Evolutionary conservation across 2,888 invertebrate genomes (phyloP), one percentile per base, ranked within the genome.

Genomic region (Heliothis peltigera): DNA sequence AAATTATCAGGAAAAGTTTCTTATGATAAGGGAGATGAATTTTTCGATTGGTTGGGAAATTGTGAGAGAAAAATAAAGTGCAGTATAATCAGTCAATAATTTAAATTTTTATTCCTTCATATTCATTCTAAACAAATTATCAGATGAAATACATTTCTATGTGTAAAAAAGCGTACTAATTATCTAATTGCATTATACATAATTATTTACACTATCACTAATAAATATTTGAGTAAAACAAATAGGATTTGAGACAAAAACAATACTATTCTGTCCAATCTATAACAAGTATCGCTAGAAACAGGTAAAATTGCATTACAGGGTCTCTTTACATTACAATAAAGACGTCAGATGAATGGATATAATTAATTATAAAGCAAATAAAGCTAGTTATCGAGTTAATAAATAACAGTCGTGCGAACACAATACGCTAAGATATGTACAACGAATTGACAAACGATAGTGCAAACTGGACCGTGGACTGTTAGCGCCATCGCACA

Each of bases 91-190:
- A 86, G 89, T 91, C 91, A 92, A 92, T 92, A 93, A 92, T 91
- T 92, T 92, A 91, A 87, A 82, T 88, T 89, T 25, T 88, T 86
- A 89, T 85, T 61, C 77, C 71, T 87, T 75, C 83, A 82, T 85
- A 85, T 83, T 84, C 84, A 77, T 77, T 86, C 86, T 90, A 90
- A 91, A 89, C 85, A 86, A 86, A 80, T 83, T 73, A 81, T 79
- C 75, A 75, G 73, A 83, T 82, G 81, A 84, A 84, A 85, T 89
- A 86, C 84, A 89, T 86, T 76, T 82, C 85, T 87, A 89, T 81
- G 85, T 83, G 83, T 89, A 90, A 88, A 91, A 87, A 91, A 91
- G 92, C 92, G 77, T 89, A 86, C 88, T 89, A 89, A 86, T 86
- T 80, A 68, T 76, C 89, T 90, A 90, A 84, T 87, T 84, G 88